These are phyloP conservation scores for Caenorhabditis japonica DNA, from an alignment of 2,888 invertebrate species.

Conservation along the genomic window DNA sequence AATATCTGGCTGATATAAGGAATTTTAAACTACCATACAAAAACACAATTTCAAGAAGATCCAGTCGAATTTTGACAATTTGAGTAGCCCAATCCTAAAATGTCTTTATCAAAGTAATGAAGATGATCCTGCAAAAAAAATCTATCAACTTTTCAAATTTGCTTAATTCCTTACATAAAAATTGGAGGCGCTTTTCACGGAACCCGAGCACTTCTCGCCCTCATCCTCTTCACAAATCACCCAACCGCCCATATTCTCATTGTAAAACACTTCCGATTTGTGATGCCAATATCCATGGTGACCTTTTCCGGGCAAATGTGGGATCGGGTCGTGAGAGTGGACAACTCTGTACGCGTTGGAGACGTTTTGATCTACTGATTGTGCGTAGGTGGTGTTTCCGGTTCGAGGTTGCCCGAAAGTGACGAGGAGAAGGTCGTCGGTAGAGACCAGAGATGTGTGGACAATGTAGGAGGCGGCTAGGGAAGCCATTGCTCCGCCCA, in stretches of 20 bases:
- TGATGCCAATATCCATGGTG: constrained; percentile 61
- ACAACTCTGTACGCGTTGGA: constrained; percentile 54
- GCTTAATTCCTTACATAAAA: constrained; percentile 15
- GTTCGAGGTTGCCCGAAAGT: constrained; percentile 67
- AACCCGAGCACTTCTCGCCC: constrained; percentile 54
- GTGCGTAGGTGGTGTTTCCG: constrained; percentile 56
- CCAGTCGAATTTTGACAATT: constrained; percentile 8
- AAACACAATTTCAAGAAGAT: too few species aligned
- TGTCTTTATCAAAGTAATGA: constrained; percentile 44
- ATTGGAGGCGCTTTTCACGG: constrained; percentile 29
- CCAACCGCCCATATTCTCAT: constrained; percentile 56
- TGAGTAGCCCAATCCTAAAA: constrained; percentile 17
- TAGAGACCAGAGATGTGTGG: constrained; percentile 11
- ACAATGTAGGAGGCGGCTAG: constrained; percentile 54
- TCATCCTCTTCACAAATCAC: constrained; percentile 61
- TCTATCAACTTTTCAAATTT: not conserved
- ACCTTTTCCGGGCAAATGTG: constrained; percentile 58
- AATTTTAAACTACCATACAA: too few species aligned
- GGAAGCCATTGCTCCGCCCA: constrained; percentile 65
- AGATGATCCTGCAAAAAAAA: constrained; percentile 55
- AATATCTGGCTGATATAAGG: too few species aligned
- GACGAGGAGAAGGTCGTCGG: constrained; percentile 34
- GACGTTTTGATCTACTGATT: constrained; percentile 48
- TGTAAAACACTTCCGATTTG: constrained; percentile 62
- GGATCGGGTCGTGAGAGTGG: constrained; percentile 57